Evolutionary conservation across 2,888 invertebrate genomes (phyloP).

Genomic region (Zootermopsis nevadensis): DNA sequence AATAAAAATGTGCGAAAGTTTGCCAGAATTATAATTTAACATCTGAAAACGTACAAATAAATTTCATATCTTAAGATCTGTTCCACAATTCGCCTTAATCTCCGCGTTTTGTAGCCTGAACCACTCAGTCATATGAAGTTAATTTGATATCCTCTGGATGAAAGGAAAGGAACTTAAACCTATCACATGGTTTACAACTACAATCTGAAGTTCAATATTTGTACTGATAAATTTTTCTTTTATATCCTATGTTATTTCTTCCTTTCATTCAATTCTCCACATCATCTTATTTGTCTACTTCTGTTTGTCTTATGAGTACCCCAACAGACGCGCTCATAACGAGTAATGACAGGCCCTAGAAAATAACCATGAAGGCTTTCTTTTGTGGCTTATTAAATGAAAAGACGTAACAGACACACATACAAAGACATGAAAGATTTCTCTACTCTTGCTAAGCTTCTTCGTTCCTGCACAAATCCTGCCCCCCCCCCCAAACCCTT

Average conservation of each 20-base stretch:
- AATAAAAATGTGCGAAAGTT: no score
- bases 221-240: constrained; percentile 5
- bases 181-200: neutral
- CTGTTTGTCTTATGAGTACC: constrained; percentile 29
- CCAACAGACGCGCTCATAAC: neutral
- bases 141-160: neutral
- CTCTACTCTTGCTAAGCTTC: constrained; percentile 37
- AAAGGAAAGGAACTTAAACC: neutral
- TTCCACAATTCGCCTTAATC: no score
- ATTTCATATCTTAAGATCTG: no score
- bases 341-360: neutral
- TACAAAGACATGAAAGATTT: constrained; percentile 48
- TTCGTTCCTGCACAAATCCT: neutral
- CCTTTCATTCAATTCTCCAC: neutral
- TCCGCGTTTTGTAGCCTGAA: neutral
- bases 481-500: neutral
- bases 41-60: no score
- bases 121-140: neutral
- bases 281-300: neutral
- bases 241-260: constrained; percentile 3
- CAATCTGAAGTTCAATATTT: neutral
- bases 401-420: constrained; percentile 22
- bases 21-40: no score
- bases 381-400: constrained; percentile 46
- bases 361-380: constrained; percentile 41